These are phyloP conservation scores for Phaetusa simplex DNA, from an alignment of 2,113 vertebrate species.

Conservation along the genomic window DNA sequence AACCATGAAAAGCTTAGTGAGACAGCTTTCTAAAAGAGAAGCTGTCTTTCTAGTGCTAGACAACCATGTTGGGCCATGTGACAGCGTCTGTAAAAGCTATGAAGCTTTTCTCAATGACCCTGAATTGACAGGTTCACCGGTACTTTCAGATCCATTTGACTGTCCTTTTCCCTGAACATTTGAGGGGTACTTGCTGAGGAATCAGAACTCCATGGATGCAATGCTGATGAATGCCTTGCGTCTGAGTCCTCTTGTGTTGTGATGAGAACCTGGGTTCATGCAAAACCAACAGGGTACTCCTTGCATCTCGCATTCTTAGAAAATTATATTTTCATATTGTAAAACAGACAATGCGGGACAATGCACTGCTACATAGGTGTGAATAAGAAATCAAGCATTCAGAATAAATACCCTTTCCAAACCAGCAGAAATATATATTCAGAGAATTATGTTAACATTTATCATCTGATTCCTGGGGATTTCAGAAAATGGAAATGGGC, in stretches of 20 bases:
- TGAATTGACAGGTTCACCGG: neutral
- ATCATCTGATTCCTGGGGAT: neutral
- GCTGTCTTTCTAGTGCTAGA: neutral
- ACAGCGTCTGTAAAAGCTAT: neutral
- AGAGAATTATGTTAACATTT: neutral
- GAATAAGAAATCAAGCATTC: neutral
- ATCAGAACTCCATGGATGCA: neutral
- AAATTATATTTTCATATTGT: neutral
- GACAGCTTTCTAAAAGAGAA: slow-evolving; percentile 27
- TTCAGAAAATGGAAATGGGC: neutral
- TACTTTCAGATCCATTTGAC: neutral
- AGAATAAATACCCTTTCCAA: neutral
- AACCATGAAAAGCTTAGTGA: slow-evolving; percentile 23
- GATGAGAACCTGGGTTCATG: neutral
- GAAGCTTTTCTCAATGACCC: neutral
- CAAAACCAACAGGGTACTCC: neutral
- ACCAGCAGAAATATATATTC: neutral
- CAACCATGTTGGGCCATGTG: neutral
- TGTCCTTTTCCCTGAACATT: neutral
- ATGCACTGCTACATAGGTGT: neutral
- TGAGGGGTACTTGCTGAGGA: neutral
- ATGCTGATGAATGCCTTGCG: neutral
- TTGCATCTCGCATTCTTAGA: fast-evolving
- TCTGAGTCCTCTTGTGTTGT: neutral
- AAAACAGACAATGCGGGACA: neutral